These are phyloP conservation scores for Myotis brandtii DNA, from an alignment of 2,113 vertebrate species.

Conservation along the genomic window DNA sequence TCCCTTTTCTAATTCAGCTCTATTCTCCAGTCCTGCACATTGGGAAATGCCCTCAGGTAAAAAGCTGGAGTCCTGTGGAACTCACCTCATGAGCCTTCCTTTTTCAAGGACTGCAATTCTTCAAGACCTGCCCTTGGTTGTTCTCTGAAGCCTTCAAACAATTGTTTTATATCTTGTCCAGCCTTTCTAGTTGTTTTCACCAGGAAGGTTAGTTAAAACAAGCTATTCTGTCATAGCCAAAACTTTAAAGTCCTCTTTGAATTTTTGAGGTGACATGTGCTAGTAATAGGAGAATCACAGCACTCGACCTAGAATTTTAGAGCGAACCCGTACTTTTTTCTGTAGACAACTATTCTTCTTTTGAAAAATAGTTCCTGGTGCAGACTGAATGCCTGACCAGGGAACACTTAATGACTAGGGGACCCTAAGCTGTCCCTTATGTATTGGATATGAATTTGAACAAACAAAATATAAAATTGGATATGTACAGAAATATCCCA, in stretches of 20 bases:
- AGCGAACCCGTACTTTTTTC: neutral
- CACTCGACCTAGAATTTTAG: neutral
- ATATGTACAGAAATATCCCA: neutral
- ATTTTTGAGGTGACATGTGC: neutral
- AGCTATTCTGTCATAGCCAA: neutral
- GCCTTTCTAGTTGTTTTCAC: neutral
- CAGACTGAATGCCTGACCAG: neutral
- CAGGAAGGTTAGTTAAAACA: neutral
- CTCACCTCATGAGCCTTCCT: neutral
- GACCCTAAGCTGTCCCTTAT: neutral
- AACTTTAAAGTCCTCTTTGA: slow-evolving; percentile 28
- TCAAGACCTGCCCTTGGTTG: neutral
- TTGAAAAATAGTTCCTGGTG: neutral
- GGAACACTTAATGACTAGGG: neutral
- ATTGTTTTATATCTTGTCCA: neutral
- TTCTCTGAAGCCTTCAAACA: neutral
- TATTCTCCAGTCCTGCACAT: neutral
- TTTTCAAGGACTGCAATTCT: neutral
- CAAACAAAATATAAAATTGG: neutral
- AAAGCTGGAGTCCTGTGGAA: neutral
- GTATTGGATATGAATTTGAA: neutral
- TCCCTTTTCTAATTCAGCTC: neutral
- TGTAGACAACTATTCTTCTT: neutral
- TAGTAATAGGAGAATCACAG: neutral
- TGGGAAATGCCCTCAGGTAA: neutral